Evolutionary conservation across 2,888 invertebrate genomes (phyloP), one percentile per base, ranked within the genome.

Genomic region (Ferdinandea cuprea): DNA sequence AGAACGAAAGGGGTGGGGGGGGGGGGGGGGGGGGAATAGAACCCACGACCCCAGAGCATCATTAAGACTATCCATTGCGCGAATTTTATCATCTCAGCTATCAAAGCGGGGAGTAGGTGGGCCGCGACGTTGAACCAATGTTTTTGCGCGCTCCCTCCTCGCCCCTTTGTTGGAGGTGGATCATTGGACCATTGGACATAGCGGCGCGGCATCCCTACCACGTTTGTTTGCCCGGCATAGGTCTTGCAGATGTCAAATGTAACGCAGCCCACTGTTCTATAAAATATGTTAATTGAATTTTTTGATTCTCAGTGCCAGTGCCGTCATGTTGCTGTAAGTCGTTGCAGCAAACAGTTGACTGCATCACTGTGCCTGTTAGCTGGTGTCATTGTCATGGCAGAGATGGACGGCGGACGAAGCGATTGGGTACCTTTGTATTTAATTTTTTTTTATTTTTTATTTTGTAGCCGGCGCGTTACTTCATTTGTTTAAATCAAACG

Each of bases 251-350:
- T 83, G 83, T 83, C 83, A 83, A 83, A 78, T 77, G 78, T 77
- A 76, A 71, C 71, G 37, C 83, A 83, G 83, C 83, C 78, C 78
- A 83, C 83, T 78, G 83, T 83, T 83, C 83, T 78, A 83, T 78
- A 83, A 83, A 83, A 83, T 83, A 83, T 83, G 83, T 83, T 83
- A 83, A 83, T 83, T 83, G 83, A 83, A 78, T 83, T 83, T 78
- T 83, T 83, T 73, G 72, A 66, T 77, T 44, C 30, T 30, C 66
- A 30, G 30, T 40, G 40, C 42, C 48, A 32, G 48, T 28, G 77
- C 68, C 63, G 48, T 59, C 52, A 59, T 44, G 71, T 61, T 50
- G 81, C 59, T 52, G 76, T 37, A 48, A 66, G 68, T 69, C 35
- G 69, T 69, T 21, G 32, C 19, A 25, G 37, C 42, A 15, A 35